phyloP scores from a whole-genome alignment of 2,797 vertebrate species.

The Myripristis jacobus region DNA sequence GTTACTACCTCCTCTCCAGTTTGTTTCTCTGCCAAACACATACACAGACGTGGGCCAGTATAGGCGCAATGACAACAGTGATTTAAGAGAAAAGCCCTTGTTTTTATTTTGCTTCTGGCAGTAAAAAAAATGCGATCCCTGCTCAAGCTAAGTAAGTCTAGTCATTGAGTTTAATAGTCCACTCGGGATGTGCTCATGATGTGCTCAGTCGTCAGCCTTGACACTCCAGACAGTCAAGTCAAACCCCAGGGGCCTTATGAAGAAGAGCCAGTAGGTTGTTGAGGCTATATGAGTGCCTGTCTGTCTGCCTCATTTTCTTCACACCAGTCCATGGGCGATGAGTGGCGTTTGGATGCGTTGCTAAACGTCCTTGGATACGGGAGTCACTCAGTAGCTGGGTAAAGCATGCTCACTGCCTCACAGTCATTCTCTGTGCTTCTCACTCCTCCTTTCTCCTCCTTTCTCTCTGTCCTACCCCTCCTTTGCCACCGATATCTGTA shows the following conservation, averaged over 20 bases:
- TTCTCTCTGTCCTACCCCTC: slow-evolving; percentile 61
- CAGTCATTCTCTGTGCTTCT: slow-evolving; percentile 77
- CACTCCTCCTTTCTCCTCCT: slow-evolving; percentile 45
- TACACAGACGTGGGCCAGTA: slow-evolving; percentile 62
- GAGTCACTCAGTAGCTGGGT: slow-evolving; percentile 83
- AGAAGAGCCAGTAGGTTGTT: slow-evolving; percentile 52
- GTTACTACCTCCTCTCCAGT: slow-evolving; percentile 69
- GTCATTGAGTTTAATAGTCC: slow-evolving; percentile 37
- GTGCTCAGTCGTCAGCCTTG: slow-evolving; percentile 61
- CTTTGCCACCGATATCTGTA: slow-evolving; percentile 69
- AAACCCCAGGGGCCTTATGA: slow-evolving; percentile 51
- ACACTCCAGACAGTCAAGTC: slow-evolving; percentile 55
- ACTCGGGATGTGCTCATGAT: slow-evolving; percentile 51
- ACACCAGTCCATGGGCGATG: slow-evolving; percentile 65
- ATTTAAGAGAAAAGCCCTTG: slow-evolving; percentile 27
- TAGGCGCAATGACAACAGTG: slow-evolving; percentile 35
- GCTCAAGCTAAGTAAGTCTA: slow-evolving; percentile 50
- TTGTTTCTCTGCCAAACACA: slow-evolving; percentile 74
- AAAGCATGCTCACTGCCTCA: slow-evolving; percentile 69
- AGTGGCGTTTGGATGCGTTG: slow-evolving; percentile 76
- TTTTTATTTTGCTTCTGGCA: slow-evolving; percentile 17
- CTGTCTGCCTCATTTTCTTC: slow-evolving; percentile 65
- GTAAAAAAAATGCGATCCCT: slow-evolving; percentile 35
- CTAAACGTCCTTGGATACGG: slow-evolving; percentile 87
- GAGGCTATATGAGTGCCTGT: slow-evolving; percentile 60